Base-by-base conservation (phyloP, 2,888 invertebrate genomes). In the Agrotis clavis region DNA sequence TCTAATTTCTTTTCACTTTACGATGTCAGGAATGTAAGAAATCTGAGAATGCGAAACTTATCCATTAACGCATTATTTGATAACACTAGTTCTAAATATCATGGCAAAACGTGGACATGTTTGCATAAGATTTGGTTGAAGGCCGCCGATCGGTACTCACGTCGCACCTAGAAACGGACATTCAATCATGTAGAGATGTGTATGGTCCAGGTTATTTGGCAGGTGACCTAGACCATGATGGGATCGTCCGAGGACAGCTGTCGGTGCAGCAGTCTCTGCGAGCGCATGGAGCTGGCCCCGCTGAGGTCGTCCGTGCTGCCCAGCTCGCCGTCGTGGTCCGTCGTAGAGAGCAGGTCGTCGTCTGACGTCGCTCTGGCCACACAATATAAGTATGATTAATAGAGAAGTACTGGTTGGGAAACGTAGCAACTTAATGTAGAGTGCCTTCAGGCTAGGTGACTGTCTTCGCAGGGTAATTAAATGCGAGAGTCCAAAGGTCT, bases 331-430 rank as follows among this genome's bases (percentile, higher is more conserved):
- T 98, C 98, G 86, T 98, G 97, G 93, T 98, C 98, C 35, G 98
- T 98, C 54, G 92, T 97, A 89, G 97, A 97, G 63, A 99, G 96
- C 90, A 99, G 96, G 93, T 99, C 99, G 92, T 99, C 99, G 92
- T 99, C 99, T 1, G 98, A 98, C 62, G 98, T 98, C 56, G 98
- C 98, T 85, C 98, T 97, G 89, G 47, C 3, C 48, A 62, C 53
- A 59, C 62, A 19, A 56, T 54, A 51, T n/a, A 16, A 60, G 14
- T 25, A 4, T 50, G 4, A 41, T 41, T 0, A 78, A 53, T 60
- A 47, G 21, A 41, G n/a, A 41, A 70, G 13, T 54, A 47, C n/a
- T 21, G 13, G 9, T 65, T 14, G 4, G 16, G 7, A 60, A 16
- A 7, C 18, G 9, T 14, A 48, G 7, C 19, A 64, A 41, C 7